Base-by-base conservation (phyloP, 2,113 vertebrate species). In the Bos indicus region DNA sequence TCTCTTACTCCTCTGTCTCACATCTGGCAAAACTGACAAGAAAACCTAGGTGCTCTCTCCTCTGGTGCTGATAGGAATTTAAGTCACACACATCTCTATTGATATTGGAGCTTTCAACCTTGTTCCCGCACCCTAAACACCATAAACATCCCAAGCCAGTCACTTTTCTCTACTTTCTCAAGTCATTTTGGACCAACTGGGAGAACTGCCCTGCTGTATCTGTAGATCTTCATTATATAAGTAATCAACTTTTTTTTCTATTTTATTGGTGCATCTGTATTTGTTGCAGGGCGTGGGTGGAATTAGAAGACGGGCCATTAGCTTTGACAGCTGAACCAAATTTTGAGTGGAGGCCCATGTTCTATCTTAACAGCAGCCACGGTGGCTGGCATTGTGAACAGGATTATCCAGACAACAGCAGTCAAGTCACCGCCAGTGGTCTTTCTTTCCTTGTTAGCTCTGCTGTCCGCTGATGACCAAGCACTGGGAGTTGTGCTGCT, bases 401-500 rank as follows among this genome's bases (percentile, higher is more conserved):
- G 19, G 46, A 81, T 54, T 54, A 16, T n/a, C 26, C 62, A 43
- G 71, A 52, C 11, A 46, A 28, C 25, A 23, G 36, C 26, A 16
- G 40, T 30, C 67, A 25, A 43, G 40, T 77, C n/a, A 33, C 14
- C 14, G 17, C 26, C 19, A 25, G 1, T 19, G 7, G 7, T 59
- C 26, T 54, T 57, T 54, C 21, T 16, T 12, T 10, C 36, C 7
- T 64, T 33, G 15, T 15, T 36, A 28, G 3, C 17, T 74, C 52
- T 77, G 23, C 28, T 30, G 2, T 19, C 3, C 19, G 5, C 30
- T 52, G 6, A 13, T 0, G 10, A 85, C 3, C 1, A 54, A 15
- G 14, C 0, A 0, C 12, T 60, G 28, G 59, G 26, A 21, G 3
- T 3, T 26, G 2, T 13, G 2, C 1, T 11, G 11, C 10, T 46